Evolutionary conservation across 2,113 vertebrate species (phyloP).

Genomic region (Rallus limicola): DNA sequence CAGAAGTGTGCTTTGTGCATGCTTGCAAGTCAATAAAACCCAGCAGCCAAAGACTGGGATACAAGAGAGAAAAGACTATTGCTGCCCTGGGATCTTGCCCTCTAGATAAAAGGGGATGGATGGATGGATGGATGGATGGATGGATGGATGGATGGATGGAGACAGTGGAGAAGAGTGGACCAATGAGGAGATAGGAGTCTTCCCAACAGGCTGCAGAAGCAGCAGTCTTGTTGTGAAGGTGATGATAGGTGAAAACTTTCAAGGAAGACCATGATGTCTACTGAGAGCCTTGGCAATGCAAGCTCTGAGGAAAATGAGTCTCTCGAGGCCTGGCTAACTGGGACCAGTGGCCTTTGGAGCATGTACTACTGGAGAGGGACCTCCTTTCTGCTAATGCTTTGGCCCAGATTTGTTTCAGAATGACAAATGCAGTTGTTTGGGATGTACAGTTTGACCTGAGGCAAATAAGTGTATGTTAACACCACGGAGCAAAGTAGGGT

Average conservation of each 20-base stretch:
- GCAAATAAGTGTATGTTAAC: not conserved
- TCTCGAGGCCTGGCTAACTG: not conserved
- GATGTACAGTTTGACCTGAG: not conserved
- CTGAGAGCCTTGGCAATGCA: not conserved
- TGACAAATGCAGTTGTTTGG: not conserved
- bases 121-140: not conserved
- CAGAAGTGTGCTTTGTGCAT: not conserved
- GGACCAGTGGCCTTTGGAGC: not conserved
- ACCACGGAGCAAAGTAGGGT: not conserved
- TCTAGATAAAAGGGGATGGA: not conserved
- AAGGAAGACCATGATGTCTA: not conserved
- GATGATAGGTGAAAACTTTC: not conserved
- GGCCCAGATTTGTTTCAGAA: not conserved
- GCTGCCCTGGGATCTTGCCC: not conserved
- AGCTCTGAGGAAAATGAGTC: not conserved
- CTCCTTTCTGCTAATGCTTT: not conserved
- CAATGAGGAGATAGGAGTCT: not conserved
- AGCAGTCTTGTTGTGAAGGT: not conserved
- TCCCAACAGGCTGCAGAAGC: not conserved
- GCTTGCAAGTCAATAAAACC: not conserved
- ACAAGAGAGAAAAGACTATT: not conserved
- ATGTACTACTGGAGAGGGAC: not conserved
- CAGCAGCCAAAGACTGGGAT: not conserved
- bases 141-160: not conserved
- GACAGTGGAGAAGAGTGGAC: not conserved